phyloP scores from a whole-genome alignment of 2,113 vertebrate species.

The Aleadryas rufinucha region DNA sequence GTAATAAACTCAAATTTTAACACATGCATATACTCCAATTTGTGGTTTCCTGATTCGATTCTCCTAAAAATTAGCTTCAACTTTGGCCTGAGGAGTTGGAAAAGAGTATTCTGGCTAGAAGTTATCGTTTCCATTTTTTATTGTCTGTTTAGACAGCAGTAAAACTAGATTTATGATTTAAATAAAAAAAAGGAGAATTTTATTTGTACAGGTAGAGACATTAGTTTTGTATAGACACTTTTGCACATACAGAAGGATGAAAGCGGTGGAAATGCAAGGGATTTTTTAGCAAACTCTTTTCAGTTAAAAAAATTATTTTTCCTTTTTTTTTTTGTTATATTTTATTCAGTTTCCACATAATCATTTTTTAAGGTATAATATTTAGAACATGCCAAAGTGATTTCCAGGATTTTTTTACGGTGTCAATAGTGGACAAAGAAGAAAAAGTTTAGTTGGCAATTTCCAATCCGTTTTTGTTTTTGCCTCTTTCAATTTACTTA shows the following conservation, averaged over 20 bases:
- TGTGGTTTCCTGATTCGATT: slow-evolving; percentile 35
- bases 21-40: background rate
- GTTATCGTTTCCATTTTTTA: slow-evolving; percentile 27
- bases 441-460: background rate
- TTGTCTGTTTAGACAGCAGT: slow-evolving; percentile 42
- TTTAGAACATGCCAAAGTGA: background rate
- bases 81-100: slow-evolving; percentile 14
- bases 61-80: slow-evolving; percentile 38
- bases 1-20: slow-evolving; percentile 41
- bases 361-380: background rate
- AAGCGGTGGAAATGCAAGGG: background rate
- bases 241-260: background rate
- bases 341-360: background rate
- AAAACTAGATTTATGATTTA: slow-evolving; percentile 16
- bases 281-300: background rate
- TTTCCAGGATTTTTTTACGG: background rate
- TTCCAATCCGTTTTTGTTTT: background rate
- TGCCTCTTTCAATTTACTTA: background rate
- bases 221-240: background rate
- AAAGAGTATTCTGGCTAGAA: background rate
- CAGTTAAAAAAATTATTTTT: background rate
- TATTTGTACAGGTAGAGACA: background rate
- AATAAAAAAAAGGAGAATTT: background rate
- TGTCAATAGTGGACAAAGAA: background rate
- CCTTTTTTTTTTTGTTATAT: background rate